Percentiles rank a stretch among this genome's conserved stretches.
Evolutionary conservation across 2,888 invertebrate genomes (phyloP).

Genomic region (Sinopyrophorus schimmeli): DNA sequence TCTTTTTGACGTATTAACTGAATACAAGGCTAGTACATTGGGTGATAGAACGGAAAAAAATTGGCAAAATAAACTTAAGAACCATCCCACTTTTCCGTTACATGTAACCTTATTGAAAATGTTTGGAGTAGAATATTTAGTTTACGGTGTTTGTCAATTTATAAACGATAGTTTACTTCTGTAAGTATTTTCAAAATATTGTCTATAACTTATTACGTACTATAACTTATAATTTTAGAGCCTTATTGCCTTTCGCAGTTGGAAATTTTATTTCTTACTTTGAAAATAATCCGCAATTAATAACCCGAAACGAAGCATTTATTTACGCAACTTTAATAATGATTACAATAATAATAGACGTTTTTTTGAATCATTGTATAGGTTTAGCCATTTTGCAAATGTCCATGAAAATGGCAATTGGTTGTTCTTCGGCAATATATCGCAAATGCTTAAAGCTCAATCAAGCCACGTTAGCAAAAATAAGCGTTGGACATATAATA

Average conservation of each 20-base stretch:
- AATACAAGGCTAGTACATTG: slow-evolving; percentile 67
- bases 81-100: slow-evolving; percentile 46
- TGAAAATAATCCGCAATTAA: slow-evolving; percentile 52
- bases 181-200: slow-evolving; percentile 42
- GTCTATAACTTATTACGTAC: not conserved
- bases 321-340: slow-evolving; percentile 75
- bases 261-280: slow-evolving; percentile 69
- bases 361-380: slow-evolving; percentile 71
- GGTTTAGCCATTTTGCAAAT: slow-evolving; percentile 83
- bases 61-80: slow-evolving; percentile 49
- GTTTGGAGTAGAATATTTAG: slow-evolving; percentile 46
- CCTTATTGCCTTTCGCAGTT: slow-evolving; percentile 64
- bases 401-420: slow-evolving; percentile 83
- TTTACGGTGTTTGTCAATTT: slow-evolving; percentile 45
- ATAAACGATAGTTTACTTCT: slow-evolving; percentile 48
- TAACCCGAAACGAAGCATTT: slow-evolving; percentile 63
- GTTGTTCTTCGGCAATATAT: slow-evolving; percentile 80
- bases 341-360: slow-evolving; percentile 70
- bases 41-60: slow-evolving; percentile 67
- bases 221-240: slow-evolving; percentile 52
- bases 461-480: slow-evolving; percentile 81
- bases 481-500: slow-evolving; percentile 67
- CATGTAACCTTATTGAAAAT: slow-evolving; percentile 46
- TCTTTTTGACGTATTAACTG: slow-evolving; percentile 67
- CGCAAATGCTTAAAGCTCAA: slow-evolving; percentile 71